Evolutionary conservation across 2,113 vertebrate genomes (phyloP).

Genomic region (Anolis sagrei): DNA sequence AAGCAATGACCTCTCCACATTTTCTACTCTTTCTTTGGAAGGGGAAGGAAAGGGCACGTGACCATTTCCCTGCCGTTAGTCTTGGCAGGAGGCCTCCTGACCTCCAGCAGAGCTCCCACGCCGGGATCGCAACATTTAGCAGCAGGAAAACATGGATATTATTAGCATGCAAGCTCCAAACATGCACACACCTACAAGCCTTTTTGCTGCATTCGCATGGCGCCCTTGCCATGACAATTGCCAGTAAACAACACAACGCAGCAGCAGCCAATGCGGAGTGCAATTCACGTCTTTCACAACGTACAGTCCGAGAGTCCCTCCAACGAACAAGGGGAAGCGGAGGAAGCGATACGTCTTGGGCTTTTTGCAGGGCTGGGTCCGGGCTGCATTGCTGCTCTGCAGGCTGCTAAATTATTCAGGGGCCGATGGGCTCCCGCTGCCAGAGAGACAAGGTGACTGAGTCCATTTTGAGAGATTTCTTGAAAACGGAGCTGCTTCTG

Average conservation of each 20-base stretch:
- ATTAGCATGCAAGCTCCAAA: neutral
- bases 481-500: neutral
- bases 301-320: neutral
- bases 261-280: neutral
- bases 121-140: neutral
- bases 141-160: neutral
- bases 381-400: neutral
- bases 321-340: neutral
- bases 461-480: neutral
- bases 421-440: neutral
- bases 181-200: neutral
- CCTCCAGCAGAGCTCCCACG: no score
- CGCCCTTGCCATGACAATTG: neutral
- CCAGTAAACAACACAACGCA: neutral
- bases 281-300: neutral
- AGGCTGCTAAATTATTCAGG: constrained; percentile 35
- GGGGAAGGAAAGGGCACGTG: no score
- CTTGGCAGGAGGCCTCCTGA: neutral
- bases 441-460: neutral
- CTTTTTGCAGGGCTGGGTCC: neutral
- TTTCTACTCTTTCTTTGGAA: neutral
- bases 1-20: neutral
- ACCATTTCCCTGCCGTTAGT: neutral
- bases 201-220: neutral
- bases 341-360: neutral